Base-by-base conservation (phyloP, 2,797 vertebrate species). In the Rhinogobio ventralis region DNA sequence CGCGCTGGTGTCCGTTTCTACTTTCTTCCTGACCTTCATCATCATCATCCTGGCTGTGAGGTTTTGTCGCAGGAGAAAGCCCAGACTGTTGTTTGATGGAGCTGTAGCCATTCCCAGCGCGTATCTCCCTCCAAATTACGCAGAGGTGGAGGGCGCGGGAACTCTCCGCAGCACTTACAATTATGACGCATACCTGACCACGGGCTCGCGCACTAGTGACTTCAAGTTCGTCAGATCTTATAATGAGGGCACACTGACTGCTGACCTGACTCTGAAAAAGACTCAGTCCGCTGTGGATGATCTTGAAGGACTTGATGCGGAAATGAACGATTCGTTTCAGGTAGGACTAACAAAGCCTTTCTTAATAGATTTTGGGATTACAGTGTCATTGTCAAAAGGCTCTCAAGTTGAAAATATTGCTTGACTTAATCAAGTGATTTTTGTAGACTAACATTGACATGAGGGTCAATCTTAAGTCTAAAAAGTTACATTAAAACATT, bases 121-220 rank as follows among this genome's bases (percentile, higher is more conserved):
- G 10, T 75, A 81, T 69, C 49, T 55, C 0, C 67, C 79, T 36
- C 46, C 51, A 17, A 53, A 57, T 55, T 53, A 53, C 30, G 36
- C 33, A 46, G 49, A 71, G 7, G 68, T 71, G 42, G 68, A 71
- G 68, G 68, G 42, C 23, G 68, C 42, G 42, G 68, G 42, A 46
- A 71, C 77, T 87, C 62, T 76, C 82, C 51, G 87, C 33, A 49
- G 49, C 49, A 5, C 42, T 9, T 71, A 71, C 42, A 71, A 71
- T 71, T 71, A 71, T 71, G 68, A 71, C 68, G 68, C 42, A 4
- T 71, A 71, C n/a, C 42, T 71, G 72, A 75, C 49, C 28, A 53
- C 25, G 71, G 88, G 19, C 33, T 71, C 42, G 68, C 68, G 68
- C 42, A 71, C 68, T 9, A 71, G 68, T 46, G 67, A 69, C 23